Conservation (phyloP, 1,140 invertebrate species). For the Drosophila obscura region DNA sequence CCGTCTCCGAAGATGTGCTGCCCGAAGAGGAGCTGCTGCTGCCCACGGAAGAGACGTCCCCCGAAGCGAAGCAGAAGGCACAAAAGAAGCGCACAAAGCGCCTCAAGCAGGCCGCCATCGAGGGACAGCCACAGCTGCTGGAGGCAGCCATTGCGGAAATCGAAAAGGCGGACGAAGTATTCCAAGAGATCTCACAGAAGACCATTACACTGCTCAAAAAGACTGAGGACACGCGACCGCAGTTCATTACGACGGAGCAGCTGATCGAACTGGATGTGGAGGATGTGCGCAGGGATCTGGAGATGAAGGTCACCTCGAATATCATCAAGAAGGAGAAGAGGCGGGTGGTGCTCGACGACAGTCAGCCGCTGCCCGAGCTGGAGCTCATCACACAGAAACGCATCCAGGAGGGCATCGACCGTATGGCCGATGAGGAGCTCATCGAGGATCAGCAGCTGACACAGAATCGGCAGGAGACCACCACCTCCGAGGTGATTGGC, state of each 20-base stretch:
- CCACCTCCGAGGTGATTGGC: constrained; percentile 81
- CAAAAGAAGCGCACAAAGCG: constrained; percentile 81
- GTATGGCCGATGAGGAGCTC: constrained; percentile 84
- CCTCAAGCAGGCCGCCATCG: constrained; percentile 70
- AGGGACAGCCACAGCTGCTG: constrained; percentile 74
- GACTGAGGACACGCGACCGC: constrained; percentile 78
- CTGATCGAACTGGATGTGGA: constrained; percentile 82
- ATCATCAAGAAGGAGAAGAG: constrained; percentile 83
- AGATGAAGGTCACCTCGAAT: constrained; percentile 85
- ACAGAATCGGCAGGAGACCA: constrained; percentile 83
- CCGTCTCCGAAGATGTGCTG: constrained; percentile 71
- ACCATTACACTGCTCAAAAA: constrained; percentile 80
- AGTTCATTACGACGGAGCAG: constrained; percentile 79
- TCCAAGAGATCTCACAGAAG: constrained; percentile 82
- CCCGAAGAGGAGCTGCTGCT: constrained; percentile 72
- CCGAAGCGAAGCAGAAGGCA: constrained; percentile 72
- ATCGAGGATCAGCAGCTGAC: constrained; percentile 83
- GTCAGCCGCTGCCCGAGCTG: constrained; percentile 85
- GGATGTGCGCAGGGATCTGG: constrained; percentile 84
- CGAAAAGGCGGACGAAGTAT: constrained; percentile 76
- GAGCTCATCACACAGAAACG: constrained; percentile 85
- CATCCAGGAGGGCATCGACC: constrained; percentile 84
- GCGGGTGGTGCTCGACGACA: constrained; percentile 83
- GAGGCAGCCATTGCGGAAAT: constrained; percentile 75
- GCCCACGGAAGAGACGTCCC: constrained; percentile 56